Base-by-base conservation (phyloP, 2,888 invertebrate genomes). In the Campoplex nolae region DNA sequence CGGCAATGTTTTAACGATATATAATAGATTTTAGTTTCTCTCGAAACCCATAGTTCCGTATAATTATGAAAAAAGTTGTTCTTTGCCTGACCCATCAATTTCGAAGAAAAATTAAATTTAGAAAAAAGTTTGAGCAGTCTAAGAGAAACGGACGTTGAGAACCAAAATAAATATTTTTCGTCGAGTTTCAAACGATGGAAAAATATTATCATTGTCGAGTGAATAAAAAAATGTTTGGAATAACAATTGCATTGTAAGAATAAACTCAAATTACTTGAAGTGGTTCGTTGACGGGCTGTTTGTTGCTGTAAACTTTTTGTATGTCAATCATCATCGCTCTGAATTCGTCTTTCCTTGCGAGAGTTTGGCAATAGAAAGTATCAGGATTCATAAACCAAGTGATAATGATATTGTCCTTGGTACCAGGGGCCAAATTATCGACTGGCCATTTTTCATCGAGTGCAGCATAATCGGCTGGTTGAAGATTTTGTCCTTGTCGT, bases 371-470 rank as follows among this genome's bases (percentile, higher is more conserved):
- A 94, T 96, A 97, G 93, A 98, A 97, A 89, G 96, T 96, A 86
- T 96, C 95, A 0, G 97, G 97, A 86, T 97, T 96, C 80, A 96
- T 96, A 92, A 97, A 97, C 97, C 97, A 97, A 2, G 97, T 96
- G 58, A 97, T 95, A 2, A 95, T 95, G 0, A 97, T 95, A 83
- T 96, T 95, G 78, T 96, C 96, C 77, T 95, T 95, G 0, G 95
- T 94, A 23, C 96, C 96, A 0, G 95, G 92, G 32, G 95, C 95
- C 3, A 96, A 93, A 0, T 94, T 90, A 0, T 95, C 94, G 6
- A 95, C 94, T 0, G 89, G 80, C 94, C 96, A 96, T 0, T 95
- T 93, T 0, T 95, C 95, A 13, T 95, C 95, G 0, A 95, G 86
- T 0, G 95, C 89, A 11, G 95, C 93, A 67, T 96, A 96, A 83